Conservation (phyloP, 2,888 invertebrate species). For the Blastobasis lacticolella region DNA sequence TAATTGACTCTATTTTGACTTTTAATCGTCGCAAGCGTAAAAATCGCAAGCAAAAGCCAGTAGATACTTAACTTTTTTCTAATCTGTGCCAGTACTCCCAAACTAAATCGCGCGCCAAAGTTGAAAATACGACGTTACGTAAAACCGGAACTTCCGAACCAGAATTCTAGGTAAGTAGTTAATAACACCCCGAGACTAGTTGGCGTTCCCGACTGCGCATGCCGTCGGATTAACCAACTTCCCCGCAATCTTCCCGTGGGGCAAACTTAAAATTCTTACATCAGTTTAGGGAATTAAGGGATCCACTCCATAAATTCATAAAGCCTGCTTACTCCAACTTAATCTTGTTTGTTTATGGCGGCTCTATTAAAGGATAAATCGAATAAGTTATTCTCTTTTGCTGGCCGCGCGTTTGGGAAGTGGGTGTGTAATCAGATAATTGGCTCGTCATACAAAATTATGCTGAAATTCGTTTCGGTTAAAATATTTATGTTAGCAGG, state of each 20-base stretch:
- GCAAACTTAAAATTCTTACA: slow-evolving; percentile 61
- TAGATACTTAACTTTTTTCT: no score
- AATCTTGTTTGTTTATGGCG: slow-evolving; percentile 61
- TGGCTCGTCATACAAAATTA: neutral
- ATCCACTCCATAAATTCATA: slow-evolving; percentile 53
- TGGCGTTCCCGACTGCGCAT: slow-evolving; percentile 26
- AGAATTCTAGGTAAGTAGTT: no score
- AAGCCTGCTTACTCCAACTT: slow-evolving; percentile 46
- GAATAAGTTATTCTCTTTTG: slow-evolving; percentile 65
- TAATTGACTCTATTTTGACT: no score
- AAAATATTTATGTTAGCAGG: no score
- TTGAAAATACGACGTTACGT: no score
- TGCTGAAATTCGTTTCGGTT: neutral
- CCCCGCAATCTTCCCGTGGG: slow-evolving; percentile 39
- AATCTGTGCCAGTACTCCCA: no score
- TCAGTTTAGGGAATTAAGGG: slow-evolving; percentile 56
- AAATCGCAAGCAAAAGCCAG: no score
- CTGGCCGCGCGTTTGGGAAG: slow-evolving; percentile 16
- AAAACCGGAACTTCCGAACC: no score
- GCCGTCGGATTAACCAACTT: slow-evolving; percentile 52
- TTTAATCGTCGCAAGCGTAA: no score
- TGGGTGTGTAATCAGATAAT: neutral
- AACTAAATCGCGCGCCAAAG: no score
- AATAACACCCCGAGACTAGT: slow-evolving; percentile 6
- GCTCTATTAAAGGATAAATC: slow-evolving; percentile 61